A percentile compares a stretch with the other conserved stretches of the same genome.
phyloP scores from a whole-genome alignment of 1,140 invertebrate genomes.

The Heliconius congener region DNA sequence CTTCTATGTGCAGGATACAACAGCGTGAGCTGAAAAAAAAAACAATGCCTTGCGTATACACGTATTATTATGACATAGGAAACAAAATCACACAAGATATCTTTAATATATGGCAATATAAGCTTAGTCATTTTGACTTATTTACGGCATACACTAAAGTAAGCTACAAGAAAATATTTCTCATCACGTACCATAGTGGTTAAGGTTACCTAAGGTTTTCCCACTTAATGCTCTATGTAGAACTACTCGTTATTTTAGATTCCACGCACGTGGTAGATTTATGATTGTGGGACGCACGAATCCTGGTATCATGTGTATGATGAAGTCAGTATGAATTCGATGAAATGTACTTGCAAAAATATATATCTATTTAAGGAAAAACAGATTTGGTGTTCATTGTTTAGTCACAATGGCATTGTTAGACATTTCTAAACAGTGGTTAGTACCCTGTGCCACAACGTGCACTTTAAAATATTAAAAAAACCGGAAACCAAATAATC shows the following conservation, averaged over 20 bases:
- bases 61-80: neutral
- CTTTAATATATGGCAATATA: neutral
- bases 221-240: conserved; percentile 52
- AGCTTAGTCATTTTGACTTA: conserved; percentile 1
- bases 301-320: conserved; percentile 42
- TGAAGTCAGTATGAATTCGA: conserved; percentile 24
- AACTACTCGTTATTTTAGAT: conserved; percentile 58
- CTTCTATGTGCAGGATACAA: too few species aligned
- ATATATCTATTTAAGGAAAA: conserved; percentile 3
- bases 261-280: conserved; percentile 63
- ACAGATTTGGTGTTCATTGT: neutral
- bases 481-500: too few species aligned
- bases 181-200: conserved; percentile 68
- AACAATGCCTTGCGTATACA: too few species aligned
- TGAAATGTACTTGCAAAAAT: conserved; percentile 19
- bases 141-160: neutral
- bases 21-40: too few species aligned
- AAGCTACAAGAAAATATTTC: conserved; percentile 43
- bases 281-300: conserved; percentile 58
- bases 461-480: too few species aligned
- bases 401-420: neutral
- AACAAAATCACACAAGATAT: neutral
- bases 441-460: too few species aligned
- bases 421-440: too few species aligned
- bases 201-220: conserved; percentile 69